Evolutionary conservation across 2,888 invertebrate species (phyloP).

Genomic region (Sarcophaga variegata): DNA sequence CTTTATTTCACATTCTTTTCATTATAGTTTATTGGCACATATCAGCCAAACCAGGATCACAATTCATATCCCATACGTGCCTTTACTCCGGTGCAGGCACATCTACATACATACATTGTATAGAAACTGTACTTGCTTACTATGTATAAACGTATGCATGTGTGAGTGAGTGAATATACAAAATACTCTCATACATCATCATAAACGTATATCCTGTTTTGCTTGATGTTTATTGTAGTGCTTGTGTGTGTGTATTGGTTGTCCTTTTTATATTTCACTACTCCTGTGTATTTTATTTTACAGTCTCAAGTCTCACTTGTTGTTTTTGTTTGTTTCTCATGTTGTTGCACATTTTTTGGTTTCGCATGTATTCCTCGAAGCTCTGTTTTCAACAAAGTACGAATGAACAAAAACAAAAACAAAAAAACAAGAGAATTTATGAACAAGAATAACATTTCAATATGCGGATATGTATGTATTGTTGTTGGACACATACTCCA

Average conservation of each 20-base stretch:
- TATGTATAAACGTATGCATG: too few relatives aligned
- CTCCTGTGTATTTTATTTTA: slow-evolving; percentile 56
- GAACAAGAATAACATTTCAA: slow-evolving; percentile 36
- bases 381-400: slow-evolving; percentile 16
- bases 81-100: too few relatives aligned
- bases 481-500: neutral
- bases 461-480: slow-evolving; percentile 25
- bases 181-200: too few relatives aligned
- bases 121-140: too few relatives aligned
- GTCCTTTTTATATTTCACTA: slow-evolving; percentile 46
- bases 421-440: neutral
- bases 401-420: neutral
- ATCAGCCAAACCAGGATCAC: slow-evolving; percentile 37
- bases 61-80: slow-evolving; percentile 42
- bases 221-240: slow-evolving; percentile 34
- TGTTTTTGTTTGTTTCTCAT: slow-evolving; percentile 12
- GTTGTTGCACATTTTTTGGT: neutral
- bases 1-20: slow-evolving; percentile 53
- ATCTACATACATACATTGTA: too few relatives aligned
- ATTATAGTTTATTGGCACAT: slow-evolving; percentile 63
- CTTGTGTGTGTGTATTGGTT: neutral
- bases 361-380: slow-evolving; percentile 38
- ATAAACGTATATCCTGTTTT: slow-evolving; percentile 28
- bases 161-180: too few relatives aligned
- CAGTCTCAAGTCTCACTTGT: slow-evolving; percentile 19